Conservation (phyloP, 1,140 invertebrate species). For the Sycophila sp. region DNA sequence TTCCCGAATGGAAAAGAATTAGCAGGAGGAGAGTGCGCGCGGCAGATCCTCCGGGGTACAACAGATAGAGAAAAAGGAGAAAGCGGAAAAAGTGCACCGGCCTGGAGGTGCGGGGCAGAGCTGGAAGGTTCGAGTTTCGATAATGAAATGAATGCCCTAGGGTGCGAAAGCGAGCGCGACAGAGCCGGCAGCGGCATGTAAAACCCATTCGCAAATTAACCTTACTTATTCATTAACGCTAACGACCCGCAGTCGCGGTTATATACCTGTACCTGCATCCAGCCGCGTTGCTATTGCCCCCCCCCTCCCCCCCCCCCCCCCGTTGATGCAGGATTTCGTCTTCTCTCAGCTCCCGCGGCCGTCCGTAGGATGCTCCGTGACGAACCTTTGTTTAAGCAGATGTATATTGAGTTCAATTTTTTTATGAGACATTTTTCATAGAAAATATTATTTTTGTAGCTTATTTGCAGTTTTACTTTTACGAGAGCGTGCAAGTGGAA, state of each 20-base stretch:
- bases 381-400: too few relatives aligned
- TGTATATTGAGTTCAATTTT: too few relatives aligned
- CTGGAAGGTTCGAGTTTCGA: conserved; percentile 48
- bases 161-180: conserved; percentile 40
- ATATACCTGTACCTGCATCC: too few relatives aligned
- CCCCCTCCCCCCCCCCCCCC: too few relatives aligned
- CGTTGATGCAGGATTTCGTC: too few relatives aligned
- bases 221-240: conserved; percentile 62
- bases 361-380: too few relatives aligned
- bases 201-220: conserved; percentile 62
- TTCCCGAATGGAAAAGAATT: neutral
- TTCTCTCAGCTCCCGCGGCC: too few relatives aligned
- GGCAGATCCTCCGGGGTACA: neutral
- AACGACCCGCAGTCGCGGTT: conserved; percentile 44
- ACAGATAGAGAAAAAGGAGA: conserved; percentile 3
- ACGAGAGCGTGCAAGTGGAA: neutral
- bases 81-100: conserved; percentile 7
- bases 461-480: too few relatives aligned
- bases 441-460: too few relatives aligned
- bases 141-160: conserved; percentile 61
- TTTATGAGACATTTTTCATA: too few relatives aligned
- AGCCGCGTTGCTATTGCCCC: too few relatives aligned
- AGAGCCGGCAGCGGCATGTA: conserved; percentile 46
- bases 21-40: neutral
- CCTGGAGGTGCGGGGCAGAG: conserved; percentile 22